Conservation (phyloP, 2,888 invertebrate genomes). For the Cheilosia vernalis region DNA sequence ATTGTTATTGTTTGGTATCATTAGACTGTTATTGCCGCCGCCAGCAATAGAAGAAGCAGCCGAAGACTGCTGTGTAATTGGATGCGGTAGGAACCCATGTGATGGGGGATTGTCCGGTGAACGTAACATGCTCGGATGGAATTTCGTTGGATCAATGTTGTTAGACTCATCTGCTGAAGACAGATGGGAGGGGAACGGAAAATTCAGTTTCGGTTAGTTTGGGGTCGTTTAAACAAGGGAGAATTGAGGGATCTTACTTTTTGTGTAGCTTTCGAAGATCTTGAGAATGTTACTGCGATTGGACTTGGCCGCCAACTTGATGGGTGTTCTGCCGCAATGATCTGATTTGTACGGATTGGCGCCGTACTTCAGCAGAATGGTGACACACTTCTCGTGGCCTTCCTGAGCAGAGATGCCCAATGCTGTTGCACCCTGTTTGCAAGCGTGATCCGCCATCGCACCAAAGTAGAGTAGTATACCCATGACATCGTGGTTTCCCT, state of each 20-base stretch:
- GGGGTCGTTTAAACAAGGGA: slow-evolving; percentile 46
- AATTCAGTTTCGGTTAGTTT: slow-evolving; percentile 70
- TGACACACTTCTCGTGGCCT: slow-evolving; percentile 96
- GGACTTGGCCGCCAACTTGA: slow-evolving; percentile 95
- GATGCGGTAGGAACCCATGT: slow-evolving; percentile 75
- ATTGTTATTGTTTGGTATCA: slow-evolving; percentile 79
- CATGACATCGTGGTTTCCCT: slow-evolving; percentile 94
- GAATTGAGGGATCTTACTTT: slow-evolving; percentile 79
- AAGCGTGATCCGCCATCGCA: slow-evolving; percentile 94
- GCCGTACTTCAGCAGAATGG: slow-evolving; percentile 91
- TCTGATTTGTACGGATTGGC: slow-evolving; percentile 94
- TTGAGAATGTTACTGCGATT: slow-evolving; percentile 94
- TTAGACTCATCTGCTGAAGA: slow-evolving; percentile 81
- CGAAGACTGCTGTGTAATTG: slow-evolving; percentile 74
- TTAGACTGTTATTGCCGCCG: slow-evolving; percentile 77
- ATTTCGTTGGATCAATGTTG: slow-evolving; percentile 82
- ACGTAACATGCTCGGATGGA: slow-evolving; percentile 82
- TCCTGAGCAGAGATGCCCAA: slow-evolving; percentile 98
- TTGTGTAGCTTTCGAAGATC: slow-evolving; percentile 88
- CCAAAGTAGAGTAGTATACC: slow-evolving; percentile 91
- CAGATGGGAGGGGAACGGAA: slow-evolving; percentile 65
- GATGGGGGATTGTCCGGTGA: slow-evolving; percentile 83
- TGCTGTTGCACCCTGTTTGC: slow-evolving; percentile 98
- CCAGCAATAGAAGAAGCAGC: slow-evolving; percentile 80
- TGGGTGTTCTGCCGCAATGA: slow-evolving; percentile 93